Percentiles rank a stretch among this genome's conserved stretches.
Evolutionary conservation across 2,797 vertebrate species (phyloP).

Genomic region (Danio tinwini): DNA sequence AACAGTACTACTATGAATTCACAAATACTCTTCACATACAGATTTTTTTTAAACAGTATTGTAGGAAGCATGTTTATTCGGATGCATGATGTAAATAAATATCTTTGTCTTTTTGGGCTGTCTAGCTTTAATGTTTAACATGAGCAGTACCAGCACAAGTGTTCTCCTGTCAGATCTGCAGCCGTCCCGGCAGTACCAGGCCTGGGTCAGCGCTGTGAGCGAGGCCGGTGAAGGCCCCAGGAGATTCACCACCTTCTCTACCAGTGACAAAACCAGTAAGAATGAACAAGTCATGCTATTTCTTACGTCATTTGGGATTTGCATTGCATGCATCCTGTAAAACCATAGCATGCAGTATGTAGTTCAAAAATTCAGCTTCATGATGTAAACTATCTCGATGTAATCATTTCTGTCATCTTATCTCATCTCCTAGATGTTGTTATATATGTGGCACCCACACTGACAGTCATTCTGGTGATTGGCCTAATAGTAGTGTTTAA

Average conservation of each 20-base stretch:
- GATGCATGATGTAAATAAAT: not conserved
- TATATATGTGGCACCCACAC: not conserved
- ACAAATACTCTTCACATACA: too few relatives aligned
- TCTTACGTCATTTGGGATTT: not conserved
- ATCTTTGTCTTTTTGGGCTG: slow-evolving; percentile 37
- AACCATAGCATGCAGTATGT: not conserved
- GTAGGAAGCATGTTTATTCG: too few relatives aligned
- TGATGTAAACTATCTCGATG: slow-evolving; percentile 8
- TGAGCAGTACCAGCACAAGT: slow-evolving; percentile 54
- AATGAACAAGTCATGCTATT: not conserved
- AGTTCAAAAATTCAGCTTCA: not conserved
- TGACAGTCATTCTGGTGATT: not conserved
- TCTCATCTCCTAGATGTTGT: slow-evolving; percentile 1
- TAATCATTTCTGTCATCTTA: not conserved
- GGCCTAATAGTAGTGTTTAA: not conserved
- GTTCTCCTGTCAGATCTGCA: slow-evolving; percentile 55
- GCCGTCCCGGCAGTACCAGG: slow-evolving; percentile 63
- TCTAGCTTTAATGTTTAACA: slow-evolving; percentile 44
- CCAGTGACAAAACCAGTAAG: slow-evolving; percentile 19
- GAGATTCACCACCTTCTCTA: slow-evolving; percentile 56
- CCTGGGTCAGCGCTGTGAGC: slow-evolving; percentile 73
- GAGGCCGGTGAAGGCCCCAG: slow-evolving; percentile 67
- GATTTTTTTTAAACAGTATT: too few relatives aligned
- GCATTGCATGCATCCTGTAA: not conserved
- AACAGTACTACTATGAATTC: too few relatives aligned